Evolutionary conservation across 2,113 vertebrate species (phyloP), one percentile per base, ranked within the genome.

Genomic region (Paedocypris sp.): DNA sequence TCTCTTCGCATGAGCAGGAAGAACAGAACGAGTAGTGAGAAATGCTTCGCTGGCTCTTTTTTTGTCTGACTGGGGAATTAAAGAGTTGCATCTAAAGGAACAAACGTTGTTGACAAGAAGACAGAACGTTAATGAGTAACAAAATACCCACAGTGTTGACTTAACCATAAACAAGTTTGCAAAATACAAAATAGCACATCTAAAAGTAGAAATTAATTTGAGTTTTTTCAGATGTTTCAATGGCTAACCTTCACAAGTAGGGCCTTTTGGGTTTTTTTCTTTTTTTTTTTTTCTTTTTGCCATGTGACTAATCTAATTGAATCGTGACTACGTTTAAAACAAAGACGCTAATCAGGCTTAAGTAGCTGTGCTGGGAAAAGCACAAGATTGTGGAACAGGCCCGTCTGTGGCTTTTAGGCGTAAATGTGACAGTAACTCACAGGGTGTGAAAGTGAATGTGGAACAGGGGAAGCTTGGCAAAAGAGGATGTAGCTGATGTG

Each of bases 1-100:
- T 78, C 83, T 83, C 75, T 74, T 79, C 74, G 70, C 66, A 53
- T 77, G 78, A 78, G 67, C 69, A 78, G 77, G 73, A 83, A 80
- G 73, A 66, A 15, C 64, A 13, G 46, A 62, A 19, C 65, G 42
- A 73, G 76, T 38, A 66, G 69, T 73, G 33, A 19, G 31, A 46
- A 19, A 33, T 6, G 18, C 16, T 41, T 2, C n/a, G 26, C 33
- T 19, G 32, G 20, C 25, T 62, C 18, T 11, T 38, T 50, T 31
- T 8, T n/a, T n/a, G n/a, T n/a, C n/a, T n/a, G n/a, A 12, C 36
- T 10, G 7, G 4, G 32, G 32, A 50, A 41, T 3, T 9, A 18
- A 49, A 20, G 16, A 26, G 49, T 12, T 26, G n/a, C n/a, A n/a
- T n/a, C n/a, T n/a, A n/a, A n/a, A n/a, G n/a, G n/a, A n/a, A n/a